A percentile compares a stretch with the other conserved stretches of the same genome.
phyloP scores from a whole-genome alignment of 2,888 invertebrate species.

The Theretra japonica region DNA sequence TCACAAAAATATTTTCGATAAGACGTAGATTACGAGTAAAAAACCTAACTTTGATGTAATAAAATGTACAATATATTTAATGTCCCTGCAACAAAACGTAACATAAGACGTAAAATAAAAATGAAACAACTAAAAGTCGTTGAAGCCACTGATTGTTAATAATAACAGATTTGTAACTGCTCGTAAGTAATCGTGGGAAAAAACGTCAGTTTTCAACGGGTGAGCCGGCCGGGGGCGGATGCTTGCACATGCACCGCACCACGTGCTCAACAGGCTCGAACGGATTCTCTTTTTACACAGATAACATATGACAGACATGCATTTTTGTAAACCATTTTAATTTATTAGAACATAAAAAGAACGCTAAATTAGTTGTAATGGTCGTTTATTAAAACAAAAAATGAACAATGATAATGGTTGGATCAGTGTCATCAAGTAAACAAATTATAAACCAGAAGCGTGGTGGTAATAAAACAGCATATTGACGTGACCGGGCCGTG shows the following conservation, averaged over 20 bases:
- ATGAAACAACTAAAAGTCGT: conserved; percentile 22
- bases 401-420: conserved; percentile 36
- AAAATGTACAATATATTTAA: not conserved
- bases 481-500: conserved; percentile 78
- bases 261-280: conserved; percentile 66
- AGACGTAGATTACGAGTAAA: not conserved
- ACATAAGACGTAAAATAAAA: not conserved
- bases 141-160: conserved; percentile 41
- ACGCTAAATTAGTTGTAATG: not conserved
- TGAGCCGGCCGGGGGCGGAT: conserved; percentile 71
- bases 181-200: conserved; percentile 77
- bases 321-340: not conserved
- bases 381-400: conserved; percentile 6
- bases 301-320: conserved; percentile 4
- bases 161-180: conserved; percentile 66
- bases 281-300: conserved; percentile 43
- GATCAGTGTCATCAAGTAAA: conserved; percentile 61
- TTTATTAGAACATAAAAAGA: not conserved
- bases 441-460: conserved; percentile 75
- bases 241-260: conserved; percentile 66
- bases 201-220: conserved; percentile 69
- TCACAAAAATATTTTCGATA: not conserved
- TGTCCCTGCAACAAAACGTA: conserved; percentile 2
- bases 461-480: conserved; percentile 78
- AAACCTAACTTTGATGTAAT: not conserved